Base-by-base conservation (phyloP, 2,888 invertebrate species). In the Apamea crenata region DNA sequence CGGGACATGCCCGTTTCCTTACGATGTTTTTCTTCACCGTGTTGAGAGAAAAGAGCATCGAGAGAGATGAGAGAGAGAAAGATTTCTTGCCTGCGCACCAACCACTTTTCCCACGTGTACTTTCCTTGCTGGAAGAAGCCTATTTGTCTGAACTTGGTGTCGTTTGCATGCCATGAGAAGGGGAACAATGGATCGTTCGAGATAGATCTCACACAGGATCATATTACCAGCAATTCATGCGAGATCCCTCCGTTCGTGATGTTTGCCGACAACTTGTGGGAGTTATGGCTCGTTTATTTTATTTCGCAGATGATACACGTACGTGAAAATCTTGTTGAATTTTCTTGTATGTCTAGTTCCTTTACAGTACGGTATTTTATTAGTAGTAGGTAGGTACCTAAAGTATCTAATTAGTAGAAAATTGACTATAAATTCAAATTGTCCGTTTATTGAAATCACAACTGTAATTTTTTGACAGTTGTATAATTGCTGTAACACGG, bases 71-170 rank as follows among this genome's bases (percentile, higher is more conserved):
- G 40, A 40, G 40, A 7, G 40, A 40, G 7, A 40, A 40, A 40
- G 7, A 21, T n/a, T 76, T 47, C 1, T 47, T 32, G 8, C n/a
- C 47, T 82, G 8, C 1, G 36, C 47, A 63, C 36, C 12, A 29
- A 56, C 16, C 4, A 36, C 3, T 73, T 79, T 68, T 1, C 6
- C 16, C 21, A 40, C 50, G 21, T 53, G 47, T 67, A 75, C 40
- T 25, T 74, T 59, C 25, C 18, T 32, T 25, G 29, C 56, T 78
- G 56, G 56, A 83, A 86, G 81, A 84, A 74, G 76, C 80, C 84
- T 84, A 85, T 88, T 88, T 88, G 84, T 84, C 87, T 79, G 77
- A 88, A 89, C 78, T 75, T 79, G 65, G 74, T 77, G 84, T 77
- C 83, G 71, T 83, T 85, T 79, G 70, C 79, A 88, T 77, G 65